These are phyloP conservation scores for Leptinotarsa juncta DNA, from an alignment of 2,888 invertebrate genomes.

Conservation along the genomic window DNA sequence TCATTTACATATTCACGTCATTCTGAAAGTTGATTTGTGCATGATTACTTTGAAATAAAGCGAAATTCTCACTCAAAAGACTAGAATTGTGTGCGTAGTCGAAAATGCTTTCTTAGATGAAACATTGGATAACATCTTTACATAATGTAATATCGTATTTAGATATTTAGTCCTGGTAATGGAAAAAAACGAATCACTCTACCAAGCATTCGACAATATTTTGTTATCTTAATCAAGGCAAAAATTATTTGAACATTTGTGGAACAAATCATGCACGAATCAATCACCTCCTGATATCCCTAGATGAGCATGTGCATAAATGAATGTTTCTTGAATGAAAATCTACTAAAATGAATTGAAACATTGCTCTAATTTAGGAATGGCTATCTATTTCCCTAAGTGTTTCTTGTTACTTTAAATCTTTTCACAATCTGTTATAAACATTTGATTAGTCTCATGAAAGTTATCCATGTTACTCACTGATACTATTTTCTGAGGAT, in stretches of 20 bases:
- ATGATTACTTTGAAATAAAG: neutral
- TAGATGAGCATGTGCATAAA: slow-evolving; percentile 36
- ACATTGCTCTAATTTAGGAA: slow-evolving; percentile 33
- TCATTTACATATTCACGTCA: neutral
- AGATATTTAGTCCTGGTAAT: too few relatives aligned
- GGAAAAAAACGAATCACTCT: too few relatives aligned
- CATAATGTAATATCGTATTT: too few relatives aligned
- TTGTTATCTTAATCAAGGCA: too few relatives aligned
- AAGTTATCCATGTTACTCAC: too few relatives aligned
- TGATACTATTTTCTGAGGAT: too few relatives aligned
- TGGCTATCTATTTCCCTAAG: slow-evolving; percentile 31
- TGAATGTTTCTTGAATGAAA: slow-evolving; percentile 35
- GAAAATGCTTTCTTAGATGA: neutral
- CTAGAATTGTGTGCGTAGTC: neutral
- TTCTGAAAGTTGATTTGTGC: neutral
- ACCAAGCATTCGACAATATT: too few relatives aligned
- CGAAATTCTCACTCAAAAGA: too few relatives aligned
- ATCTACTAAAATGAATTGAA: slow-evolving; percentile 29
- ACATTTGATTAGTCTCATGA: neutral
- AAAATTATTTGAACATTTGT: too few relatives aligned
- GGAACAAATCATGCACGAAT: neutral
- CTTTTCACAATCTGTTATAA: slow-evolving; percentile 1
- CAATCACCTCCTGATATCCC: slow-evolving; percentile 21
- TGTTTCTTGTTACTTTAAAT: slow-evolving; percentile 22
- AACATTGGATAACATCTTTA: neutral